Evolutionary conservation across 2,797 vertebrate species (phyloP).

Genomic region (Hemitrygon akajei): DNA sequence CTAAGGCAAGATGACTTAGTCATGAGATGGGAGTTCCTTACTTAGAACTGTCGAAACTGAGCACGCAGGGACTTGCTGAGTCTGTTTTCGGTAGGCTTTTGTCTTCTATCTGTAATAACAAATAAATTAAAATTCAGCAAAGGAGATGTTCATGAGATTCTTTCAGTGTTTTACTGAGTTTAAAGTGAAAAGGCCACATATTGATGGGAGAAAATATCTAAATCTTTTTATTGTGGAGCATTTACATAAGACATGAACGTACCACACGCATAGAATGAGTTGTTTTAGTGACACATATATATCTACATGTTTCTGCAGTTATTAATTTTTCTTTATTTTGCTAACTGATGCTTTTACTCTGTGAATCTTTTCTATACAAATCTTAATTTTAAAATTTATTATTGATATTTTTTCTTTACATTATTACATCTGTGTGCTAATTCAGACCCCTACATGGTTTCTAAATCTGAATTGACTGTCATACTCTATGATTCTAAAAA

Average conservation of each 20-base stretch:
- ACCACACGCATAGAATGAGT: background rate
- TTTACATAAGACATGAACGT: background rate
- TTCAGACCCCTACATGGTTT: background rate
- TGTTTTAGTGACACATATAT: background rate
- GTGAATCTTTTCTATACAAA: background rate
- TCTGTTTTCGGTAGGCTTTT: background rate
- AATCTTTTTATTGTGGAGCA: background rate
- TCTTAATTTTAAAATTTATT: background rate
- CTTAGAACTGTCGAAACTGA: slow-evolving; percentile 3
- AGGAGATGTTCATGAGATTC: background rate
- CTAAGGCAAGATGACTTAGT: background rate
- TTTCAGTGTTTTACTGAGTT: background rate
- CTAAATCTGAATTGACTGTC: background rate
- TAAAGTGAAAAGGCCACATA: background rate
- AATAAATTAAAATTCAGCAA: too few species aligned
- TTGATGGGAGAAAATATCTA: background rate
- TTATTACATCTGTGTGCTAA: background rate
- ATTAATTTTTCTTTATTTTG: background rate
- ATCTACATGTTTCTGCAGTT: background rate
- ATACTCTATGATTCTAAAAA: background rate
- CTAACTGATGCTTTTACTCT: background rate
- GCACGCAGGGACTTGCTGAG: background rate
- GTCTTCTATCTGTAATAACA: background rate
- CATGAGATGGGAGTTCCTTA: background rate
- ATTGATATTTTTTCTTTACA: background rate